phyloP scores from a whole-genome alignment of 2,113 vertebrate species.

The Notarius lentiginosus region DNA sequence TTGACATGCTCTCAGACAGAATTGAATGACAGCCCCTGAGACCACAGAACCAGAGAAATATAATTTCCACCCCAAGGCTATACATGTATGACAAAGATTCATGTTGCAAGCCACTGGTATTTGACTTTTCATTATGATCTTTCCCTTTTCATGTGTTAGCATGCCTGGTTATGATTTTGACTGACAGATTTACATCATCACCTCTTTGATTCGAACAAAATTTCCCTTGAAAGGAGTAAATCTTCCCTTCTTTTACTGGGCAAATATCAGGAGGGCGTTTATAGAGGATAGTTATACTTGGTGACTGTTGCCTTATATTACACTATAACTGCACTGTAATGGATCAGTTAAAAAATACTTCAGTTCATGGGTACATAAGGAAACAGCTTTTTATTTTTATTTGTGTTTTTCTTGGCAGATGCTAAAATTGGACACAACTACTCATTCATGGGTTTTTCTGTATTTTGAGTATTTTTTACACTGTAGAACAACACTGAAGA shows the following conservation, averaged over 20 bases:
- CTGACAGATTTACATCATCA: constrained; percentile 57
- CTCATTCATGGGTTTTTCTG: too few relatives aligned
- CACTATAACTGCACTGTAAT: background rate
- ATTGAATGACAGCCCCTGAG: background rate
- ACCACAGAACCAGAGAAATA: constrained; percentile 3
- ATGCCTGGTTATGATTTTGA: background rate
- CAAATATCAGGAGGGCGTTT: background rate
- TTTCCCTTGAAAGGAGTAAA: constrained; percentile 23
- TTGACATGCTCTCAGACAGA: background rate
- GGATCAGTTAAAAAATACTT: background rate
- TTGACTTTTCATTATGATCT: constrained; percentile 24
- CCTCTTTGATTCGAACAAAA: constrained; percentile 50
- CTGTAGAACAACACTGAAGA: too few relatives aligned
- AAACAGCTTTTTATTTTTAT: background rate
- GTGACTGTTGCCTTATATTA: background rate
- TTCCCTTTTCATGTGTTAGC: constrained; percentile 3
- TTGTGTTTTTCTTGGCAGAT: background rate
- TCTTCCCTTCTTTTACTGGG: background rate
- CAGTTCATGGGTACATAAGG: background rate
- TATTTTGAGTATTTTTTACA: too few relatives aligned
- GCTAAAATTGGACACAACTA: too few relatives aligned
- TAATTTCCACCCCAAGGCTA: background rate
- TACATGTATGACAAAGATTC: constrained; percentile 13
- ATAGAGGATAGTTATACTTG: background rate
- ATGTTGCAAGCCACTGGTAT: constrained; percentile 12